Base-by-base conservation (phyloP, 1,140 invertebrate genomes). In the Aradophagus sp. region DNA sequence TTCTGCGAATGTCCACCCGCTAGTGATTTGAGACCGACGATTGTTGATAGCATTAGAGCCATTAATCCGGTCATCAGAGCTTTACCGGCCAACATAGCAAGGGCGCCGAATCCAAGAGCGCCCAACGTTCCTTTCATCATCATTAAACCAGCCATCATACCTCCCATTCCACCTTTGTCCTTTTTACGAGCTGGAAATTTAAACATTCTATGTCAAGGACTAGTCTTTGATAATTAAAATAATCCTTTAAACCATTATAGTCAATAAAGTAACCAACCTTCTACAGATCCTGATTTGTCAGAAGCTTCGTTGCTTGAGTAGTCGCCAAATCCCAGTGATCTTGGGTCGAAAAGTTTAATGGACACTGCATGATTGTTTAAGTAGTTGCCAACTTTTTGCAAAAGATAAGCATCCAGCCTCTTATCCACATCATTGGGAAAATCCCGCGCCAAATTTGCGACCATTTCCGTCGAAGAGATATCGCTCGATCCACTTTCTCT, bases 21-120 rank as follows among this genome's bases (percentile, higher is more conserved):
- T n/a, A 93, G 74, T 0, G 91, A 90, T 68, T 93, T 94, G 2
- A 95, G 80, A 0, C 92, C 92, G 15, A 93, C 88, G 19, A 95
- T 90, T 0, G 90, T 92, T 0, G 93, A 92, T 0, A 94, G 82
- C 78, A 94, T 89, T 1, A 94, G 82, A 0, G 93, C 91, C 88
- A 94, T 91, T 17, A 95, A 73, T 8, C 91, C 92, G 0, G 92
- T 93, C 91, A 94, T 93, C 6, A 95, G 77, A 1, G 93, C 93
- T 82, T 95, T 95, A n/a, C 93, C 93, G 2, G 93, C 92, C 2
- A 94, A 82, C 29, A 92, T 83, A 0, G 93, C 93, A 1, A 95
- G 78, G 0, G 89, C 91, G n/a, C 91, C 92, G 45, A 94, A 84
- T 5, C 90, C 93, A 8, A 94, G 74, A 0, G 92, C 91, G 74